These are phyloP conservation scores for Frieseomelitta varia DNA, from an alignment of 1,140 invertebrate species.

Conservation along the genomic window DNA sequence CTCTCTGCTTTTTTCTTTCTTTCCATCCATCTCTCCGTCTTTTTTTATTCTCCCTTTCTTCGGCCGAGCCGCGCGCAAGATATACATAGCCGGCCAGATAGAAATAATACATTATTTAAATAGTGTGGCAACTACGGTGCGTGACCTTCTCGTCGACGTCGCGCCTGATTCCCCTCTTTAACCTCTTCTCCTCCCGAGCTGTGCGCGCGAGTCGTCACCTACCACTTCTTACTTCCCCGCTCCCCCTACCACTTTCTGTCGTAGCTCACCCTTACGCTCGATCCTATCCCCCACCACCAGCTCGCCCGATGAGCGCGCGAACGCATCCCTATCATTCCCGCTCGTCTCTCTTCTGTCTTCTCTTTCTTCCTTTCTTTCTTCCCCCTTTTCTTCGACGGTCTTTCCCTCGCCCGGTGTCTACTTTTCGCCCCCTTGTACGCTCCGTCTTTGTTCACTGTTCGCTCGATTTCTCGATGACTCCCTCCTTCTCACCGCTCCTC, in stretches of 20 bases:
- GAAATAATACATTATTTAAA: conserved; percentile 76
- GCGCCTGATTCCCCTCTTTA: conserved; percentile 65
- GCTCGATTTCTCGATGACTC: conserved; percentile 16
- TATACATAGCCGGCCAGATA: conserved; percentile 60
- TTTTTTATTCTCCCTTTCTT: conserved; percentile 30
- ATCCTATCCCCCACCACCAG: conserved; percentile 49
- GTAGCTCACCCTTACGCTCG: conserved; percentile 54
- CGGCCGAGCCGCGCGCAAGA: conserved; percentile 39
- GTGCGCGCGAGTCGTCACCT: conserved; percentile 56
- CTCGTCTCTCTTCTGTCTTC: conserved; percentile 28
- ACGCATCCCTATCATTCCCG: conserved; percentile 48
- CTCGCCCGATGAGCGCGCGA: conserved; percentile 51
- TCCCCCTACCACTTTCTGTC: conserved; percentile 16
- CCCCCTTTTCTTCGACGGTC: conserved; percentile 9
- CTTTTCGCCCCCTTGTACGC: conserved; percentile 53
- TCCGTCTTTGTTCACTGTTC: conserved; percentile 41
- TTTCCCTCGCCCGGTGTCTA: conserved; percentile 26
- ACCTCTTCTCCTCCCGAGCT: conserved; percentile 50
- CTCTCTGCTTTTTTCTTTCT: not conserved
- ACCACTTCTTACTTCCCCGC: conserved; percentile 52
- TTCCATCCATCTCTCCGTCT: conserved; percentile 29
- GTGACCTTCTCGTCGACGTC: conserved; percentile 75
- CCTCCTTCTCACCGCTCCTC: not conserved
- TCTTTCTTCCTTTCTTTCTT: conserved; percentile 20
- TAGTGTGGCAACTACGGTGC: conserved; percentile 73